Conservation (phyloP, 2,797 vertebrate species). For the Borostomias antarcticus region DNA sequence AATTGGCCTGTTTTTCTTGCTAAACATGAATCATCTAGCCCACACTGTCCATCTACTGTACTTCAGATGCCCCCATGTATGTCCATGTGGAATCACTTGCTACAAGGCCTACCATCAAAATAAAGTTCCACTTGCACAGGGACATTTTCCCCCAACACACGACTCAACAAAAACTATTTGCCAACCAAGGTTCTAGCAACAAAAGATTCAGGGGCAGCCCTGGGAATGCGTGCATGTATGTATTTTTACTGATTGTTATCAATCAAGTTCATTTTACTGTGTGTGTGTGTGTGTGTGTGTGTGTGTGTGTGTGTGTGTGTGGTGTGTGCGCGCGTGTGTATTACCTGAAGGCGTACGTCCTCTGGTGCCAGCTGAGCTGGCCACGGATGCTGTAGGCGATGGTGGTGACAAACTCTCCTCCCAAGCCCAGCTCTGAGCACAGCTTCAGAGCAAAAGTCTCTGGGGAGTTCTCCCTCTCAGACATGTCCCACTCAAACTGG, state of each 20-base stretch:
- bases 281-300: background rate
- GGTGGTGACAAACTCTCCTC: constrained; percentile 97
- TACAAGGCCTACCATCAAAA: too few relatives aligned
- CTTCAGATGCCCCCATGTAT: too few relatives aligned
- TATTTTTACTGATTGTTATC: background rate
- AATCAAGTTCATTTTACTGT: background rate
- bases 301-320: background rate
- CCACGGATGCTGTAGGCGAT: constrained; percentile 98
- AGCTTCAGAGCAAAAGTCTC: constrained; percentile 97
- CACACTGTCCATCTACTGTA: too few relatives aligned
- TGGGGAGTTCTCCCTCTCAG: constrained; percentile 95
- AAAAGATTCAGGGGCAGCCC: too few relatives aligned
- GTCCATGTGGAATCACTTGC: too few relatives aligned
- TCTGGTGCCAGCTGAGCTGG: constrained; percentile 99
- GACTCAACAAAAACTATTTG: too few relatives aligned
- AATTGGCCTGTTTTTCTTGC: too few relatives aligned
- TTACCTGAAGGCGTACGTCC: constrained; percentile 98
- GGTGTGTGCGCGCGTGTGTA: background rate
- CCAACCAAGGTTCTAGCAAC: too few relatives aligned
- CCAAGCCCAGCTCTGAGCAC: constrained; percentile 95
- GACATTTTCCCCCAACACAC: too few relatives aligned
- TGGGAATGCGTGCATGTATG: background rate
- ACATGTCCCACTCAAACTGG: constrained; percentile 99
- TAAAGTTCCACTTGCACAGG: too few relatives aligned
- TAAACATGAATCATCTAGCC: too few relatives aligned